Evolutionary conservation across 2,888 invertebrate species (phyloP), one percentile per base, ranked within the genome.

Genomic region (Pseudococcus longispinus): DNA sequence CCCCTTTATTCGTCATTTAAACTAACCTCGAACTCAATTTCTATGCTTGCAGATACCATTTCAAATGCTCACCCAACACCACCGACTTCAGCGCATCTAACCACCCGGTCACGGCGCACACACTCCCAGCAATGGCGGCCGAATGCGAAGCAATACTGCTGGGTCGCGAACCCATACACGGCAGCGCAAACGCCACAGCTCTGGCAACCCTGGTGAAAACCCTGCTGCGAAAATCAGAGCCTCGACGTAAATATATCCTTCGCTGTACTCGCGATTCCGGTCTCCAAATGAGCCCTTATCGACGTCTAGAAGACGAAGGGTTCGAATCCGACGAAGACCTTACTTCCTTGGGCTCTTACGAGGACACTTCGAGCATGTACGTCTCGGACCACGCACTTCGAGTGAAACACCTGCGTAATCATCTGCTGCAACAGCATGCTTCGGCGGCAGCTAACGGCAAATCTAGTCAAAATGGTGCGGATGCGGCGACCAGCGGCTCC

Each of bases 271-370:
- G 88, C 8, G 88, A 88, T 11, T 80, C 18, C 13, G 88, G 88
- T 1, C 46, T 88, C 44, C 87, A 88, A 23, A 88, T 88, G 46
- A 87, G 84, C 20, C 87, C 88, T 23, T 84, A 86, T 32, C 88
- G 88, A 3, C 83, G 85, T 13, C 87, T 85, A 8, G 89, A 89
- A 55, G 89, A 89, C 87, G 89, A 89, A 74, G 89, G 89, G 90
- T 91, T 91, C 88, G 90, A 90, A 89, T 91, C 91, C 89, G 91
- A 91, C 87, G 90, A 88, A 46, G 91, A 90, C 89, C 90, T 91
- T 87, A 89, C 88, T 8, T 89, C 89, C 26, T 84, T 88, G 23
- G 88, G 89, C n/a, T 88, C 88, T 15, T 88, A 88, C 85, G 89
- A 89, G 29, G 88, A 88, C 46, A 88, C 88, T 15, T 88, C 88